Conservation (phyloP, 2,113 vertebrate species). For the Falcunculus frontatus region DNA sequence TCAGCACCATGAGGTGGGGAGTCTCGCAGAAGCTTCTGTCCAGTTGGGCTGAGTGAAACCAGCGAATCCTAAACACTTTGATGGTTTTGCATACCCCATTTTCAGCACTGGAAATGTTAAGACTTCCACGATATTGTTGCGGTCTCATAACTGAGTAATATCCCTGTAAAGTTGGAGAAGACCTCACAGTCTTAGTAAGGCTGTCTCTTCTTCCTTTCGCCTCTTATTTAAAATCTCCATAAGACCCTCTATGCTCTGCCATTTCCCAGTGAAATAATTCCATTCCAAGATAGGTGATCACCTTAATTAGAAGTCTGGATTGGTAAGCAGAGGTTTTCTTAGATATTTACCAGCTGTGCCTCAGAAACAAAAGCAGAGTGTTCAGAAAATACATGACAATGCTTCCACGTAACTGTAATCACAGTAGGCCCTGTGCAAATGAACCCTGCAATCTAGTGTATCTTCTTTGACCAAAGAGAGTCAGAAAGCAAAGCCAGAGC, state of each 20-base stretch:
- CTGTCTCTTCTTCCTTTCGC: neutral
- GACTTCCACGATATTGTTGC: neutral
- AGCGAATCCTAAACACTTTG: neutral
- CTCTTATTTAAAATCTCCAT: neutral
- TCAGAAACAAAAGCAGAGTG: neutral
- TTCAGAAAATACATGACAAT: neutral
- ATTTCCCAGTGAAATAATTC: neutral
- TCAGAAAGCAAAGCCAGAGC: neutral
- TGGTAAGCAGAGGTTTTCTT: neutral
- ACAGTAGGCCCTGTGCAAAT: neutral
- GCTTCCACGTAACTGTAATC: neutral
- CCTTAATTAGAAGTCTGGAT: neutral
- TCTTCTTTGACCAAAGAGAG: neutral
- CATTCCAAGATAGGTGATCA: neutral
- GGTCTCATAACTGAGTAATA: neutral
- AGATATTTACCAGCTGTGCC: neutral
- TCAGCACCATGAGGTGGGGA: accelerated
- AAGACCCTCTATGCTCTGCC: neutral
- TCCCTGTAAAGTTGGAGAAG: neutral
- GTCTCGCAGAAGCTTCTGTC: neutral
- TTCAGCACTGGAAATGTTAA: neutral
- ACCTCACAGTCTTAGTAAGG: neutral
- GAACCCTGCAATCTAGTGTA: neutral
- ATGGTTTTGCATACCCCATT: neutral
- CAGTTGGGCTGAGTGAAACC: neutral